A percentile compares a stretch with the other conserved stretches of the same genome.
These are phyloP conservation scores for Stenotaenia linearis DNA, from an alignment of 2,888 invertebrate genomes.

Conservation along the genomic window DNA sequence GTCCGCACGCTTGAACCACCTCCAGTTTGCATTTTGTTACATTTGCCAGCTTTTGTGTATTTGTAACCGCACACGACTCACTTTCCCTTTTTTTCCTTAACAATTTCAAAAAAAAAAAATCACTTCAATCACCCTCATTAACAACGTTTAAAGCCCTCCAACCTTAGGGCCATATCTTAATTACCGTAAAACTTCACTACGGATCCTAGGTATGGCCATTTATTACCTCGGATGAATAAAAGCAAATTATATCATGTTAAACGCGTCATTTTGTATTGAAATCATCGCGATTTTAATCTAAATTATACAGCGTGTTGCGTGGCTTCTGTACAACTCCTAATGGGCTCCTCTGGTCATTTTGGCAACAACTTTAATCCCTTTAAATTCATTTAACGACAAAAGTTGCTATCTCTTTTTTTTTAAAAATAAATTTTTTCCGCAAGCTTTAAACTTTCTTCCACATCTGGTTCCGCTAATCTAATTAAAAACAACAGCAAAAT, in stretches of 20 bases:
- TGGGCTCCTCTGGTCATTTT: conserved; percentile 6
- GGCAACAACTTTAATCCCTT: background rate
- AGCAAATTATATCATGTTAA: background rate
- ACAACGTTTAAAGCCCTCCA: background rate
- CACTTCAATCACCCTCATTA: background rate
- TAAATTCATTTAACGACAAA: background rate
- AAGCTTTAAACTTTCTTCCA: background rate
- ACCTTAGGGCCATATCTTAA: background rate
- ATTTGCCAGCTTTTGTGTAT: background rate
- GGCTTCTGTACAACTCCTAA: background rate
- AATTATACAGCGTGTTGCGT: background rate
- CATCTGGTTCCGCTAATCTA: background rate
- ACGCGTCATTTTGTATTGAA: background rate
- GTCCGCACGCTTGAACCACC: conserved; percentile 4
- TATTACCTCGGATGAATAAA: background rate
- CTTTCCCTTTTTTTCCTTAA: background rate
- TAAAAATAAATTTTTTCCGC: background rate
- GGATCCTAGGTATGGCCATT: background rate
- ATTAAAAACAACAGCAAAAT: background rate
- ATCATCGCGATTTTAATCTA: conserved; percentile 9
- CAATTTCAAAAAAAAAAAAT: too few relatives aligned
- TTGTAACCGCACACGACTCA: background rate
- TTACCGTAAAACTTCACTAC: background rate
- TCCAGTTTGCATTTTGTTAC: background rate
- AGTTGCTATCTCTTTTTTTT: too few relatives aligned